Percentiles rank a stretch among this genome's conserved stretches.
phyloP scores from a whole-genome alignment of 2,797 vertebrate genomes.

The Takifugu ocellatus region DNA sequence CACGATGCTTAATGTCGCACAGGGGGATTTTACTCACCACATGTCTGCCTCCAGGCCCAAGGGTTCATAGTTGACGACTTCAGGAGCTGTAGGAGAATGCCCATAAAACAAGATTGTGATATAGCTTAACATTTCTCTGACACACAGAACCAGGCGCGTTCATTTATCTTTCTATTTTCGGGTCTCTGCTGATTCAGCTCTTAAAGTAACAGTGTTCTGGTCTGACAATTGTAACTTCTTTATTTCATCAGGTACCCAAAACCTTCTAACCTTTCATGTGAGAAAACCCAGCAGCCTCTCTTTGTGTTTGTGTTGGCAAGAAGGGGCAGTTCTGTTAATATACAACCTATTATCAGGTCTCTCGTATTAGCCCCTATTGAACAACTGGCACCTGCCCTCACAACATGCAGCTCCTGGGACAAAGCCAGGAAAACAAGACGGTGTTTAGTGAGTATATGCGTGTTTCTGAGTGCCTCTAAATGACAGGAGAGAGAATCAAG shows the following conservation, averaged over 20 bases:
- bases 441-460: not conserved
- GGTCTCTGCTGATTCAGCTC: not conserved
- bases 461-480: too few relatives aligned
- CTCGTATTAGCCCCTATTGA: constrained; percentile 37
- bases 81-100: constrained; percentile 82
- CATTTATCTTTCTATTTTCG: not conserved
- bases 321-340: constrained; percentile 27
- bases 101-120: not conserved
- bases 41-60: constrained; percentile 97
- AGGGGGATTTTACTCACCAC: constrained; percentile 83
- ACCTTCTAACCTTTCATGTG: not conserved
- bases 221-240: too few relatives aligned
- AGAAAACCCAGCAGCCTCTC: not conserved
- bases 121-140: constrained; percentile 12
- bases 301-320: constrained; percentile 28
- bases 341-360: constrained; percentile 54
- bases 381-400: constrained; percentile 48
- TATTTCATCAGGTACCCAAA: too few relatives aligned
- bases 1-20: not conserved
- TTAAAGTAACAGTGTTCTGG: too few relatives aligned
- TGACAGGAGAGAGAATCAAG: too few relatives aligned
- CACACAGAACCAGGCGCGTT: not conserved
- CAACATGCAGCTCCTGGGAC: constrained; percentile 29
- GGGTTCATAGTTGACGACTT: constrained; percentile 98
- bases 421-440: constrained; percentile 36